Evolutionary conservation across 2,888 invertebrate genomes (phyloP).

Genomic region (Eumerus sabulonum): DNA sequence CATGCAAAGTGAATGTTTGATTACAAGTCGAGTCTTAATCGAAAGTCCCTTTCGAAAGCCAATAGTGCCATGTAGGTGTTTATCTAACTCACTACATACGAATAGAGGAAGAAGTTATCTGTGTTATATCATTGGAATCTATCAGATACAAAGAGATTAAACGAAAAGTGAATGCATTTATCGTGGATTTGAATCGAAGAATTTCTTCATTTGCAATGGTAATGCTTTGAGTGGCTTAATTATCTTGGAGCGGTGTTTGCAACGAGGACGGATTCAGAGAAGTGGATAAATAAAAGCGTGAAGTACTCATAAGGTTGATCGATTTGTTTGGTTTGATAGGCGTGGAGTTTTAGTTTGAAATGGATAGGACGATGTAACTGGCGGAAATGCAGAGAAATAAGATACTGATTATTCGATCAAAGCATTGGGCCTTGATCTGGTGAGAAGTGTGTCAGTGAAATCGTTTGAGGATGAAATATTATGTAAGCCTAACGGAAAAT

Average conservation of each 20-base stretch:
- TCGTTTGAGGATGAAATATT: too few species aligned
- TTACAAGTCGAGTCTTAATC: slow-evolving; percentile 56
- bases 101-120: slow-evolving; percentile 51
- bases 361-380: too few species aligned
- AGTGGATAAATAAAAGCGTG: slow-evolving; percentile 35
- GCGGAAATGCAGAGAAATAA: too few species aligned
- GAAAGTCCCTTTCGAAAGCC: slow-evolving; percentile 61
- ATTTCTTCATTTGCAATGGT: slow-evolving; percentile 35
- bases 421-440: too few species aligned
- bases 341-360: not conserved
- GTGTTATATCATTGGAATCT: slow-evolving; percentile 64
- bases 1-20: slow-evolving; percentile 68
- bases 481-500: too few species aligned
- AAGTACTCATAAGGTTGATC: slow-evolving; percentile 30
- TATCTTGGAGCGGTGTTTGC: slow-evolving; percentile 15
- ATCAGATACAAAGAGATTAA: slow-evolving; percentile 16
- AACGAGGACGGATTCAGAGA: not conserved
- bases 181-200: slow-evolving; percentile 41
- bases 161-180: slow-evolving; percentile 64
- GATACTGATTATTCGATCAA: too few species aligned
- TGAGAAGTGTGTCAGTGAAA: too few species aligned
- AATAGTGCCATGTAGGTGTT: slow-evolving; percentile 44
- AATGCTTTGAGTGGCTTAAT: slow-evolving; percentile 40
- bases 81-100: slow-evolving; percentile 23
- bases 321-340: not conserved